Conservation (phyloP, 2,888 invertebrate species). For the Embidobia sp. region DNA sequence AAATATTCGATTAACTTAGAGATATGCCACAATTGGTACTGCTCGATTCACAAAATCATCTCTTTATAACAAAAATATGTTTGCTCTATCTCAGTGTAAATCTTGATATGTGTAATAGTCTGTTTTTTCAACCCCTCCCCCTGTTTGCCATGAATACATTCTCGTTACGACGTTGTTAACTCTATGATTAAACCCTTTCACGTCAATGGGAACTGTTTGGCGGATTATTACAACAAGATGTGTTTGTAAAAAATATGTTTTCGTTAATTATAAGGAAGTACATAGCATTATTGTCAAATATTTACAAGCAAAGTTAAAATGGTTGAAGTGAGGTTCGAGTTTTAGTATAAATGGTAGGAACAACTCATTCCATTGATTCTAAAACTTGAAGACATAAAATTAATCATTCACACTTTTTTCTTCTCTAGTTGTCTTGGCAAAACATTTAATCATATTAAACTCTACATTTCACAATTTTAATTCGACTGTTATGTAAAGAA, state of each 20-base stretch:
- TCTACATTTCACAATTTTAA: too few species aligned
- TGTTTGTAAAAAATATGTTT: constrained; percentile 43
- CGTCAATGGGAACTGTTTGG: constrained; percentile 5
- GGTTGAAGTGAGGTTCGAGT: background rate
- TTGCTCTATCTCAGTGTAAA: constrained; percentile 4
- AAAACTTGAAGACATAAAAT: too few species aligned
- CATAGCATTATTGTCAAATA: constrained; percentile 60
- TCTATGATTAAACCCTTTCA: constrained; percentile 1
- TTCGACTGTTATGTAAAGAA: too few species aligned
- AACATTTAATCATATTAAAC: too few species aligned
- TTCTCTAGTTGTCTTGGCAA: too few species aligned
- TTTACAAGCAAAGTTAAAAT: constrained; percentile 50
- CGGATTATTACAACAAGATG: constrained; percentile 18
- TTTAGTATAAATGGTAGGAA: constrained; percentile 12
- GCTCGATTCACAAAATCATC: constrained; percentile 2
- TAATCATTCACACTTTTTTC: too few species aligned
- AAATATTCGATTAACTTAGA: constrained; percentile 16
- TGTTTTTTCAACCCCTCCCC: too few species aligned
- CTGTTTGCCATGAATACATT: constrained; percentile 12
- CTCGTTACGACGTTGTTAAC: background rate
- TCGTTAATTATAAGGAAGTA: constrained; percentile 49
- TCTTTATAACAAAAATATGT: constrained; percentile 41
- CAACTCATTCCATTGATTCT: constrained; percentile 2
- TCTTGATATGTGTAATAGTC: constrained; percentile 34
- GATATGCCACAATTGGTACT: constrained; percentile 12